These are phyloP conservation scores for Neelides sp. DNA, from an alignment of 1,140 invertebrate species.

Conservation along the genomic window DNA sequence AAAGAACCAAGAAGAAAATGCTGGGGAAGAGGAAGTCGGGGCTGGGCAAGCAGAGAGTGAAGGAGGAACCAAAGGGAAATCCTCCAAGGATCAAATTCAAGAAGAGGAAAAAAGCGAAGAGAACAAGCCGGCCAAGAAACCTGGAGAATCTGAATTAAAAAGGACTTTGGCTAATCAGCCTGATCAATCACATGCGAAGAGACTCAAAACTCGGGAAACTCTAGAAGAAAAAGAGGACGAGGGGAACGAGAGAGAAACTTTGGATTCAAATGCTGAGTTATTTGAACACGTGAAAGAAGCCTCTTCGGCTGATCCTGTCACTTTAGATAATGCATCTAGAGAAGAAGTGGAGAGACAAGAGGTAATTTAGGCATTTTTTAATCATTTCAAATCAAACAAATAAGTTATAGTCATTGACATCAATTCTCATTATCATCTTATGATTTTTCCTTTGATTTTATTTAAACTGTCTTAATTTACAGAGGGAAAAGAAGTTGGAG, in stretches of 20 bases:
- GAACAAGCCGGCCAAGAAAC: conserved; percentile 39
- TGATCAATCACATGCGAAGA: conserved; percentile 47
- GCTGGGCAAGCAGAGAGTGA: conserved; percentile 48
- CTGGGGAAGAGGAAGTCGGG: conserved; percentile 42
- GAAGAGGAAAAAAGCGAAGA: conserved; percentile 30
- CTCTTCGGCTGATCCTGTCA: conserved; percentile 46
- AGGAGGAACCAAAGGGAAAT: conserved; percentile 44
- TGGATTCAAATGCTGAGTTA: conserved; percentile 43
- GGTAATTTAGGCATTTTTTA: conserved; percentile 33
- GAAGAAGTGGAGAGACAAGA: conserved; percentile 66
- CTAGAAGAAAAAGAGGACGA: conserved; percentile 33
- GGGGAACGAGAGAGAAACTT: conserved; percentile 25
- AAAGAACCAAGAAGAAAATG: conserved; percentile 26
- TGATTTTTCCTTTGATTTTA: no score
- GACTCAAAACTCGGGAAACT: conserved; percentile 46
- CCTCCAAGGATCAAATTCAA: conserved; percentile 36
- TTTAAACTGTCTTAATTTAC: no score
- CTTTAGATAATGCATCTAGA: conserved; percentile 48
- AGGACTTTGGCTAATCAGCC: conserved; percentile 47
- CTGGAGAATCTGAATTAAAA: conserved; percentile 47
- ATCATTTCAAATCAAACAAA: not conserved
- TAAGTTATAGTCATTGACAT: conserved; percentile 27
- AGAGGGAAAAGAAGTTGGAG: conserved; percentile 39
- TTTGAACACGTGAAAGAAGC: conserved; percentile 77
- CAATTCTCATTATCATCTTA: no score